Evolutionary conservation across 2,113 vertebrate species (phyloP).

Genomic region (Lasiurus cinereus): DNA sequence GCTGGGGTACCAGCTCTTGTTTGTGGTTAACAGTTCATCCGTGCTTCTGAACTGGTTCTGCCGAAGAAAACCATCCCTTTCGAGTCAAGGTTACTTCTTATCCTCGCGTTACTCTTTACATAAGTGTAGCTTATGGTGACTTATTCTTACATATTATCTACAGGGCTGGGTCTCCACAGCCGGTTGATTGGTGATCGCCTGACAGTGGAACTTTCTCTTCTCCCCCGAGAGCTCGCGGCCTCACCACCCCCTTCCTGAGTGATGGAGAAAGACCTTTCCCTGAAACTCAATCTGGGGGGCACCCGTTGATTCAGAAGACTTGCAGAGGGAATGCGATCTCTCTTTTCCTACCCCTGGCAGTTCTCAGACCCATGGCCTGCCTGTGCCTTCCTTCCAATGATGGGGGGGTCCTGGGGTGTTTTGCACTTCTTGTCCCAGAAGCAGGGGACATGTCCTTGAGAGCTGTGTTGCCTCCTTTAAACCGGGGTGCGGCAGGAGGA

Average conservation of each 20-base stretch:
- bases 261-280: too few species aligned
- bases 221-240: too few species aligned
- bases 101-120: not conserved
- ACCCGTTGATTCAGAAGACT: too few species aligned
- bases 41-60: not conserved
- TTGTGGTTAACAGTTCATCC: not conserved
- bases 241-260: too few species aligned
- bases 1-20: not conserved
- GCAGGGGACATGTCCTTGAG: constrained; percentile 75
- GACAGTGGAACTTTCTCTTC: too few species aligned
- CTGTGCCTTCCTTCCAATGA: too few species aligned
- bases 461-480: constrained; percentile 54
- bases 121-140: not conserved
- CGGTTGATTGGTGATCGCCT: too few species aligned
- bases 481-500: constrained; percentile 54
- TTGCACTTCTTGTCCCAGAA: constrained; percentile 63
- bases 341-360: too few species aligned
- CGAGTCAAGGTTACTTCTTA: constrained; percentile 10
- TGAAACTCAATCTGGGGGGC: too few species aligned
- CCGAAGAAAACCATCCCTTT: not conserved
- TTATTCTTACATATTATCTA: not conserved
- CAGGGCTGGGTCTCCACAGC: too few species aligned
- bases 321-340: too few species aligned
- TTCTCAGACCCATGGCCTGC: too few species aligned
- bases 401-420: constrained; percentile 14